Conservation (phyloP, 2,888 invertebrate genomes). For the Cancer borealis region DNA sequence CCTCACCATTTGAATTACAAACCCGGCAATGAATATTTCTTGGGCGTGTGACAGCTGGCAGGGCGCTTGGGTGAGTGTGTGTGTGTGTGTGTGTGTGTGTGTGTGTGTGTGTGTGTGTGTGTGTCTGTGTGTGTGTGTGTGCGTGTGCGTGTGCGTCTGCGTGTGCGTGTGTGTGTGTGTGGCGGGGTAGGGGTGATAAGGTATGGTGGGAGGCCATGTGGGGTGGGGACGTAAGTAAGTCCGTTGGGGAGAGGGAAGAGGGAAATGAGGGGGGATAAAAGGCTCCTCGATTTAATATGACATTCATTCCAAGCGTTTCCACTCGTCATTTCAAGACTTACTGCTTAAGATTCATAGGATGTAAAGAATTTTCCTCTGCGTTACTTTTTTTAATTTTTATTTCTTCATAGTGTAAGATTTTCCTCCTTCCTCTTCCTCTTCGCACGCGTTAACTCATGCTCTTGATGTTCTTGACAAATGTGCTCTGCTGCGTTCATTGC, state of each 20-base stretch:
- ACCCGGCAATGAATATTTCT: neutral
- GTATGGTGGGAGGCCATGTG: neutral
- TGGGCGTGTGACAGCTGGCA: neutral
- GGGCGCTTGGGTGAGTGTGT: neutral
- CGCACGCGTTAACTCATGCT: no score
- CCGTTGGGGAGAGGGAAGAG: neutral
- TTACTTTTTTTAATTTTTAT: neutral
- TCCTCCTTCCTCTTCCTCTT: no score
- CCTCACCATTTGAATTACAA: neutral
- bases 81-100: constrained; percentile 5
- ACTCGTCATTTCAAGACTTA: neutral
- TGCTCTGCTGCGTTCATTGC: no score
- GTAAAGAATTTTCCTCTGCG: neutral
- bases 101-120: constrained; percentile 5
- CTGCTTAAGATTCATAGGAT: constrained; percentile 7
- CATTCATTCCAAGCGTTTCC: neutral
- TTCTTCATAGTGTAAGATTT: neutral
- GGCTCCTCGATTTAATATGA: neutral
- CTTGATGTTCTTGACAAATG: no score
- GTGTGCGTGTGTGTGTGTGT: neutral
- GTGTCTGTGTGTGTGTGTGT: neutral
- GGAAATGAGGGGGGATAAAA: neutral
- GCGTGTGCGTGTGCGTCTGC: neutral
- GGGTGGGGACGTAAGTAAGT: no score
- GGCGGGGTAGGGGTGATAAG: neutral